Conservation (phyloP, 1,140 invertebrate genomes). For the Agrilus planipennis region DNA sequence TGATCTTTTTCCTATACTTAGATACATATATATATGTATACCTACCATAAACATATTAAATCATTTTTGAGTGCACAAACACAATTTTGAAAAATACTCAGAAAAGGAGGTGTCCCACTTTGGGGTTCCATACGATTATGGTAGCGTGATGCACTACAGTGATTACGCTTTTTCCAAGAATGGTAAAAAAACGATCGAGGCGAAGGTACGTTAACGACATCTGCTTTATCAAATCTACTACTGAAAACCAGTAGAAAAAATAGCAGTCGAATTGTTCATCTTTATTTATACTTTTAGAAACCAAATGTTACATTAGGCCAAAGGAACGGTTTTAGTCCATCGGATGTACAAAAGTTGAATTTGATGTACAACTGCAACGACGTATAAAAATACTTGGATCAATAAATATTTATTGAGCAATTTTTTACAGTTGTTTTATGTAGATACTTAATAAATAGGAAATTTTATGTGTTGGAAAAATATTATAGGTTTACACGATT, state of each 20-base stretch:
- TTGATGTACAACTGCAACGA: no score
- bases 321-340: slow-evolving; percentile 49
- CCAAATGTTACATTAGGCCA: slow-evolving; percentile 41
- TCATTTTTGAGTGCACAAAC: slow-evolving; percentile 39
- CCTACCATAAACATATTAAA: neutral
- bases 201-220: slow-evolving; percentile 35
- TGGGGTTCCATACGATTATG: slow-evolving; percentile 52
- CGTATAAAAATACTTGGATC: no score
- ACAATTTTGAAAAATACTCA: slow-evolving; percentile 60
- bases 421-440: no score
- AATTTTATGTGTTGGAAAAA: no score
- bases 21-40: neutral
- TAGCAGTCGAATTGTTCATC: neutral
- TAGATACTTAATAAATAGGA: no score
- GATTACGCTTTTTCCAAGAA: slow-evolving; percentile 53
- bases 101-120: slow-evolving; percentile 49
- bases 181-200: slow-evolving; percentile 48
- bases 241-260: slow-evolving; percentile 10
- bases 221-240: slow-evolving; percentile 15
- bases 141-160: slow-evolving; percentile 62
- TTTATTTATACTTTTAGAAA: slow-evolving; percentile 5
- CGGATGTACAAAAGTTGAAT: slow-evolving; percentile 51
- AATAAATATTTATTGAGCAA: no score
- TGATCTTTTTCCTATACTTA: slow-evolving; percentile 64
- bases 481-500: no score